Conservation (phyloP, 53 echinoderm and acorn worm species). For the Arbacia lixula region DNA sequence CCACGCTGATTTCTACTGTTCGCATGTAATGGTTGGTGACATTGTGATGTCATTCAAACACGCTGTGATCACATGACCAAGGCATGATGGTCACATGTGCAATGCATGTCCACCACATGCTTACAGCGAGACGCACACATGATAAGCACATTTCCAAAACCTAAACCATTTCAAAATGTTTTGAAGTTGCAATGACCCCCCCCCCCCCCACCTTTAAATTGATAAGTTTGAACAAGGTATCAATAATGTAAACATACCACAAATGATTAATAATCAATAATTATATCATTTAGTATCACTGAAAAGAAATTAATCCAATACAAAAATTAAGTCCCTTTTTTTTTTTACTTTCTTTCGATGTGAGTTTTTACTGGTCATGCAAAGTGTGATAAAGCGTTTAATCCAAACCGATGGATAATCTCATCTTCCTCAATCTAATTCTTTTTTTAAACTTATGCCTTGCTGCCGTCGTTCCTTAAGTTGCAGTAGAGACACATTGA, state of each 20-base stretch:
- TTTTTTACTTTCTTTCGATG: neutral
- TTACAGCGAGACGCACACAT: neutral
- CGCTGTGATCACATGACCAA: neutral
- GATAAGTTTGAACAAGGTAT: conserved; percentile 2
- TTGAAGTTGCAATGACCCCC: too few species aligned
- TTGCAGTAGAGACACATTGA: conserved; percentile 51
- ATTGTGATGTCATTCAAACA: conserved; percentile 36
- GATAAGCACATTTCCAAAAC: too few species aligned
- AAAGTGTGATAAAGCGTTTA: neutral
- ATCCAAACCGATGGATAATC: conserved; percentile 6
- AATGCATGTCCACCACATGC: conserved; percentile 1
- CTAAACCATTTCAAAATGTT: neutral
- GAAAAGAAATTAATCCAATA: too few species aligned
- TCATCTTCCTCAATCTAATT: neutral
- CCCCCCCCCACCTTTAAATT: too few species aligned
- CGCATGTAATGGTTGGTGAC: too few species aligned
- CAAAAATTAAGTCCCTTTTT: too few species aligned
- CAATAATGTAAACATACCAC: conserved; percentile 2
- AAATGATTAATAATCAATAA: neutral
- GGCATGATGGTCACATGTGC: conserved; percentile 15
- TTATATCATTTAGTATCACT: too few species aligned
- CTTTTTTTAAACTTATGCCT: conserved; percentile 34
- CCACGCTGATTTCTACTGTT: too few species aligned
- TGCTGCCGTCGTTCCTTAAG: conserved; percentile 37
- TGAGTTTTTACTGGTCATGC: neutral